A percentile compares a stretch with the other conserved stretches of the same genome.
Evolutionary conservation across 2,888 invertebrate species (phyloP).

Genomic region (Oscheius sp.): DNA sequence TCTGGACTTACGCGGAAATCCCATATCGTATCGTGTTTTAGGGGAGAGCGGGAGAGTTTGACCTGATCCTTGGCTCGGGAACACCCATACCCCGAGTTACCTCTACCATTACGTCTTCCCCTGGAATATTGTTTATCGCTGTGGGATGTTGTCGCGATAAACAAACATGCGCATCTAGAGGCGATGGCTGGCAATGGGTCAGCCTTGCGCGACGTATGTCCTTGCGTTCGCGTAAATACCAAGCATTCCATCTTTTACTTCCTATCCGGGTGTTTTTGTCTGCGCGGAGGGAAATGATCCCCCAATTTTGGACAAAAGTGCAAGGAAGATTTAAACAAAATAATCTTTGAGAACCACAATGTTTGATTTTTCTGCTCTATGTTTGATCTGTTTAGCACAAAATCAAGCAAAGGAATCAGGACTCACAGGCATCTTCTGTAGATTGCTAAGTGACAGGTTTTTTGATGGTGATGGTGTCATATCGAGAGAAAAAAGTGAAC

Average conservation of each 20-base stretch:
- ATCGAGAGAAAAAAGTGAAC: slow-evolving; percentile 3
- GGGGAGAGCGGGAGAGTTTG: neutral
- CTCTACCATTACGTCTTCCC: slow-evolving; percentile 6
- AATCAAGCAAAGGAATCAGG: neutral
- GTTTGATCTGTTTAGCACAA: neutral
- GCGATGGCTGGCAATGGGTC: slow-evolving; percentile 25
- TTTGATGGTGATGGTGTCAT: neutral
- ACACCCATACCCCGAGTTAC: slow-evolving; percentile 1
- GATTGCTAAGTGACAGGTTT: neutral
- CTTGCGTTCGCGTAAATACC: slow-evolving; percentile 32
- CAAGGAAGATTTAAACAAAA: neutral
- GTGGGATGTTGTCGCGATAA: slow-evolving; percentile 25
- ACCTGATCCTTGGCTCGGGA: too few relatives aligned
- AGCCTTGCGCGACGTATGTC: slow-evolving; percentile 33
- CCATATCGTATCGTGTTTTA: slow-evolving; percentile 17
- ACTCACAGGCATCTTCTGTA: neutral
- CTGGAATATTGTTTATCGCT: slow-evolving; percentile 35
- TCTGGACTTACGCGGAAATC: slow-evolving; percentile 4
- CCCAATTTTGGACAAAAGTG: neutral
- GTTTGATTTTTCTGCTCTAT: too few relatives aligned
- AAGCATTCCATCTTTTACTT: slow-evolving; percentile 18
- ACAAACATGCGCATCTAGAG: slow-evolving; percentile 37
- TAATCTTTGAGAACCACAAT: neutral
- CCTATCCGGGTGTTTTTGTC: too few relatives aligned
- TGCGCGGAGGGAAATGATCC: neutral